Evolutionary conservation across 2,113 vertebrate species (phyloP).

Genomic region (Phaethon lepturus): DNA sequence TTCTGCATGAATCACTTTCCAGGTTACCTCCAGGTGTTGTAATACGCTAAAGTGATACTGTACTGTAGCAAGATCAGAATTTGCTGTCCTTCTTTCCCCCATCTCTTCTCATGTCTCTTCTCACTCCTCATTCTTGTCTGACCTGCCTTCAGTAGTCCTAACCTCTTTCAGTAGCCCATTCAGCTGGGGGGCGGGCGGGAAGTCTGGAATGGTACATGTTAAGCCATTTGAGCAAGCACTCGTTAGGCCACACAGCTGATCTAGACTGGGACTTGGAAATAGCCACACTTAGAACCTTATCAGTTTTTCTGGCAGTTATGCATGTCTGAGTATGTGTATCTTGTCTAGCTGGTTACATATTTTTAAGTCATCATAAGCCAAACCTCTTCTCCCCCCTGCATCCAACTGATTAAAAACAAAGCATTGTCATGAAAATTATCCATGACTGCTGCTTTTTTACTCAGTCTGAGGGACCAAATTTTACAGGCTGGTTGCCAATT

Average conservation of each 20-base stretch:
- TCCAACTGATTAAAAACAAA: background rate
- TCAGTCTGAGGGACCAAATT: background rate
- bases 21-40: background rate
- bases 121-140: background rate
- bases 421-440: background rate
- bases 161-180: background rate
- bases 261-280: background rate
- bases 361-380: background rate
- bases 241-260: background rate
- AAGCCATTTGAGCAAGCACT: background rate
- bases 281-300: background rate
- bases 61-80: background rate
- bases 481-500: background rate
- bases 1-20: background rate
- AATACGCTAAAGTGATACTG: background rate
- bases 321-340: background rate
- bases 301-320: background rate
- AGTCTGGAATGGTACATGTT: background rate
- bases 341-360: background rate
- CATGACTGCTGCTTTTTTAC: background rate
- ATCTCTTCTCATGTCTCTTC: background rate
- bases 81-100: background rate
- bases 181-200: no score
- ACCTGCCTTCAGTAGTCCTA: background rate
- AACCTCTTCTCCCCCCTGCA: background rate